Evolutionary conservation across 2,113 vertebrate species (phyloP).

Genomic region (Platysteira castanea): DNA sequence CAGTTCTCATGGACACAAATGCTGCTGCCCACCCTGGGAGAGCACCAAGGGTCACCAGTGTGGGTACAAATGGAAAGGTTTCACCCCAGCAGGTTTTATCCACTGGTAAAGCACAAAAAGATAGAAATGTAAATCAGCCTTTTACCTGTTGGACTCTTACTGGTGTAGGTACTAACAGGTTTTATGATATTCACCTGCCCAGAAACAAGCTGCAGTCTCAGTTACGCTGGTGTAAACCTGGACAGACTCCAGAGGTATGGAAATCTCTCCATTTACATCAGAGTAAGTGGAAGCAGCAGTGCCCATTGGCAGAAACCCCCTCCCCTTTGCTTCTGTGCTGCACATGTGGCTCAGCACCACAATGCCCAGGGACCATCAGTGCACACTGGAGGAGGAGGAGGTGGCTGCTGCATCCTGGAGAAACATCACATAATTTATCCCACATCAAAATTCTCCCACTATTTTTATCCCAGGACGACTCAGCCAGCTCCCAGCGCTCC

Average conservation of each 20-base stretch:
- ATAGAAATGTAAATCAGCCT: background rate
- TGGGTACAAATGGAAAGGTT: background rate
- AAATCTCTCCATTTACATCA: background rate
- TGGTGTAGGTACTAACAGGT: background rate
- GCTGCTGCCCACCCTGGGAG: background rate
- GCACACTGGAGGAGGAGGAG: background rate
- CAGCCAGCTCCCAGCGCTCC: background rate
- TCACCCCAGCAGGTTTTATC: background rate
- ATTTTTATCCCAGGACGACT: background rate
- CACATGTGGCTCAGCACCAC: background rate
- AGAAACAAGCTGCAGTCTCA: background rate
- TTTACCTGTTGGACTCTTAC: background rate
- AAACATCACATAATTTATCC: background rate
- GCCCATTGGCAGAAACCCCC: background rate
- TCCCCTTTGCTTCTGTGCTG: background rate
- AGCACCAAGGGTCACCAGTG: background rate
- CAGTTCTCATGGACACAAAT: background rate
- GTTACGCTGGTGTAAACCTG: background rate
- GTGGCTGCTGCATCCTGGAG: background rate
- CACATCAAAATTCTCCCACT: background rate
- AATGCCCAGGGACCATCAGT: fast-evolving
- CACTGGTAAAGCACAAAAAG: background rate
- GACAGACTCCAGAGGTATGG: background rate
- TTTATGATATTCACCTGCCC: background rate
- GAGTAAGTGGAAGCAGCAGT: background rate